Base-by-base conservation (phyloP, 2,113 vertebrate species). In the Ammodytes dubius region DNA sequence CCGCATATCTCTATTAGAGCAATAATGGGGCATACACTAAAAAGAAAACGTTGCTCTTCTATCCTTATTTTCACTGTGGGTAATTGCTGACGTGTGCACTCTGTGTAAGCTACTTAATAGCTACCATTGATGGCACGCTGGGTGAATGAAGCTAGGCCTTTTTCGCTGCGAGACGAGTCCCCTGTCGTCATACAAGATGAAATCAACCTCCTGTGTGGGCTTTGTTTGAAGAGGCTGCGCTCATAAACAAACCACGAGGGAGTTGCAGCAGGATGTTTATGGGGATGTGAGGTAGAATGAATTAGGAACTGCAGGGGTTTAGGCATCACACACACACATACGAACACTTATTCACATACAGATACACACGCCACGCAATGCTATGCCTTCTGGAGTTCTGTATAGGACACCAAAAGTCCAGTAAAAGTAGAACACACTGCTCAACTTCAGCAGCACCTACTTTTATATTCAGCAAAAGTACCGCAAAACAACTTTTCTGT, bases 241-340 rank as follows among this genome's bases (percentile, higher is more conserved):
- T 88, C 80, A 82, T 92, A 92, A 92, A 88, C 87, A 89, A 86
- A 77, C 74, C 81, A 74, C 8, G 27, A 84, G 84, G 84, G 92
- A 90, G 80, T 53, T 87, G 79, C 85, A 81, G 89, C 88, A 88
- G 91, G 91, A 94, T 90, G 91, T 94, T 94, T 94, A 93, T 64
- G 83, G 61, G 88, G 87, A 88, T 90, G 86, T 90, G 88, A 90
- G 79, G 90, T 86, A 85, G 77, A 88, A 92, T 87, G 73, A 90
- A 87, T 90, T 89, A 80, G 70, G 70, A 87, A 84, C 86, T 56
- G 19, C 87, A 87, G 77, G 76, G 70, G 65, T 78, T 89, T 84
- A 78, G 64, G 72, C 83, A 61, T 59, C 56, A 61, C 56, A 75
- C 5, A 42, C 4, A 35, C 6, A 49, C 13, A 17, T 35, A 64